phyloP scores from a whole-genome alignment of 1,140 invertebrate genomes.

The Hypsibius dujardini region DNA sequence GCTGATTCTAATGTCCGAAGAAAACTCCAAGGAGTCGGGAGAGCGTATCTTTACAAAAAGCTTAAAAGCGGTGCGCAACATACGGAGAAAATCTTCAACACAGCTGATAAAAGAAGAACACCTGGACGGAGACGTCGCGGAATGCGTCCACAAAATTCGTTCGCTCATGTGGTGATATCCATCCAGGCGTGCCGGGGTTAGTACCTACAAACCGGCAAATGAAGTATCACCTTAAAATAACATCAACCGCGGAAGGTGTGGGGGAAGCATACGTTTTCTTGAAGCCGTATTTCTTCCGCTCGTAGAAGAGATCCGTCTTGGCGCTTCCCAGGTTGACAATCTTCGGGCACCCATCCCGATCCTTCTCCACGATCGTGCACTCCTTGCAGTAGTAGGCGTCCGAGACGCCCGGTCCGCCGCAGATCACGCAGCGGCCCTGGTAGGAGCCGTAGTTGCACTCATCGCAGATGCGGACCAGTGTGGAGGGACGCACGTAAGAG shows the following conservation, averaged over 20 bases:
- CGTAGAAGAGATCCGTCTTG: conserved; percentile 98
- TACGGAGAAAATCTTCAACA: too few species aligned
- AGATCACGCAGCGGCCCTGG: conserved; percentile 95
- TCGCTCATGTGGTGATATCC: neutral
- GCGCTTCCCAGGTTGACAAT: conserved; percentile 98
- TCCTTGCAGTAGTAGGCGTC: conserved; percentile 99
- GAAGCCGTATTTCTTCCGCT: conserved; percentile 98
- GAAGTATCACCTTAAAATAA: conserved; percentile 1
- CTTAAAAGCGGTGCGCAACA: too few species aligned
- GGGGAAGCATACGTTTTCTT: conserved; percentile 55
- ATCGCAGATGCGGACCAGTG: conserved; percentile 92
- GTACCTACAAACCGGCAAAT: neutral
- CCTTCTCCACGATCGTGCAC: conserved; percentile 98
- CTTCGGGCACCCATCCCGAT: conserved; percentile 98
- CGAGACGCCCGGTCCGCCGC: conserved; percentile 92
- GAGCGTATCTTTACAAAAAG: too few species aligned
- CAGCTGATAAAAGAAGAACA: too few species aligned
- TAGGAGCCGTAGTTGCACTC: conserved; percentile 99
- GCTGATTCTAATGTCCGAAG: too few species aligned
- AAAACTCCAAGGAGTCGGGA: too few species aligned
- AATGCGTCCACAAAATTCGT: neutral
- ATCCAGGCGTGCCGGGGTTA: neutral
- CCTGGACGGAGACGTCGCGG: neutral
- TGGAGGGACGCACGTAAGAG: conserved; percentile 93
- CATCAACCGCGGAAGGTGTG: too few species aligned